Conservation (phyloP, 1,140 invertebrate genomes). For the Drosophila ambigua region DNA sequence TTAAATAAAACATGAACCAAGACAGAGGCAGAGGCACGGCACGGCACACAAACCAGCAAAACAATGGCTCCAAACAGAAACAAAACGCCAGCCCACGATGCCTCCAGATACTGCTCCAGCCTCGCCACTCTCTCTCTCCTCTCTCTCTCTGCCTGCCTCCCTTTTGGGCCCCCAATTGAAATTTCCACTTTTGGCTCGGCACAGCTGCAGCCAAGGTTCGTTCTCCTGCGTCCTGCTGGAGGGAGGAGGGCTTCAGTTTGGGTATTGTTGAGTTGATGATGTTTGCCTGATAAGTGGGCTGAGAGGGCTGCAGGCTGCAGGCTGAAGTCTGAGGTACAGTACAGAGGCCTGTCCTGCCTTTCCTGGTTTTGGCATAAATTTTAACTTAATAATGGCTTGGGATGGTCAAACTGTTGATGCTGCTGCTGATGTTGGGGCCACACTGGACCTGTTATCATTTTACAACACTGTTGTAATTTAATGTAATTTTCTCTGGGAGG, state of each 20-base stretch:
- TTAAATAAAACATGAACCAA: constrained; percentile 73
- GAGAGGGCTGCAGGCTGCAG: constrained; percentile 28
- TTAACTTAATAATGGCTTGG: constrained; percentile 41
- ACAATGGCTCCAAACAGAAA: constrained; percentile 41
- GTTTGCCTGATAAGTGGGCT: constrained; percentile 66
- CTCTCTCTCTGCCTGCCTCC: constrained; percentile 6
- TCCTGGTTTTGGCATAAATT: constrained; percentile 51
- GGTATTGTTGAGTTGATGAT: constrained; percentile 52
- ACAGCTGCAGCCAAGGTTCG: constrained; percentile 37
- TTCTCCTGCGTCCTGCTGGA: constrained; percentile 15
- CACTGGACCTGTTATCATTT: constrained; percentile 25
- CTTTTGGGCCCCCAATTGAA: constrained; percentile 71
- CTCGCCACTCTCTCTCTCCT: neutral
- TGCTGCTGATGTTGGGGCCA: neutral
- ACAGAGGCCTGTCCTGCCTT: neutral
- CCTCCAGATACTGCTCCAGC: too few relatives aligned
- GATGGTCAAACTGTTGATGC: constrained; percentile 8
- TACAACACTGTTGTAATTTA: constrained; percentile 35
- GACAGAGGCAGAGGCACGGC: constrained; percentile 12
- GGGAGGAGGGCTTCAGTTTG: neutral
- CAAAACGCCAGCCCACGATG: neutral
- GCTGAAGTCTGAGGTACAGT: neutral
- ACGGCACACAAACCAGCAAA: constrained; percentile 7
- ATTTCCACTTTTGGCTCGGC: constrained; percentile 61
- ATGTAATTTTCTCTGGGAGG: neutral